Evolutionary conservation across 1,140 invertebrate species (phyloP), one percentile per base, ranked within the genome.

Genomic region (Antheraea pernyi): DNA sequence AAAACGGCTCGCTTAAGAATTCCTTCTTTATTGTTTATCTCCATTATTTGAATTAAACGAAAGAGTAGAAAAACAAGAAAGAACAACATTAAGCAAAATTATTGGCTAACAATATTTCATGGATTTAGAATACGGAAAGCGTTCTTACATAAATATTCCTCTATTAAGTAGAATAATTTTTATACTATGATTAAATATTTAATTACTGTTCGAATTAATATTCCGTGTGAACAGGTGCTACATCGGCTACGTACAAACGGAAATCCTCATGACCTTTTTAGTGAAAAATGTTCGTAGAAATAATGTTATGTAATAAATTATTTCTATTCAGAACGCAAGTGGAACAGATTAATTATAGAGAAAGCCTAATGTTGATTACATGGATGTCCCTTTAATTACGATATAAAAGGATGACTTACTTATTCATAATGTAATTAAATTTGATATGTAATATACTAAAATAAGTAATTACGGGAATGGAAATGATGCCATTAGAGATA

Each of bases 401-500:
- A 16, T 53, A 11, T 53, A 53, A n/a, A n/a, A 53, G 11, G 46
- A 16, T 16, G 16, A 53, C 46, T 53, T 53, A 53, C 46, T 53
- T 53, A 53, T 53, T 53, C 46, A 53, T 53, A 53, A 53, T 6
- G 46, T 61, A 61, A 61, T 61, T 61, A 61, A 36, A 61, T 61
- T 61, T 61, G 60, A 61, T 19, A 36, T 9, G 19, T n/a, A 22
- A 22, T 36, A 36, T 30, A 61, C 22, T 61, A 61, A 22, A 61
- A 61, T 36, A 36, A 61, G 30, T 61, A 61, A 61, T 61, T 61
- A 61, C 30, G 60, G 11, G 13, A 61, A 61, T 61, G 60, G 60
- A 61, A 61, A 61, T 61, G 60, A 30, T 30, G 60, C 60, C 30
- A 61, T 61, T 61, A 61, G 19, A 61, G 11, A 61, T 30, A 61